Conservation (phyloP, 2,888 invertebrate genomes). For the Apodemia duryi region DNA sequence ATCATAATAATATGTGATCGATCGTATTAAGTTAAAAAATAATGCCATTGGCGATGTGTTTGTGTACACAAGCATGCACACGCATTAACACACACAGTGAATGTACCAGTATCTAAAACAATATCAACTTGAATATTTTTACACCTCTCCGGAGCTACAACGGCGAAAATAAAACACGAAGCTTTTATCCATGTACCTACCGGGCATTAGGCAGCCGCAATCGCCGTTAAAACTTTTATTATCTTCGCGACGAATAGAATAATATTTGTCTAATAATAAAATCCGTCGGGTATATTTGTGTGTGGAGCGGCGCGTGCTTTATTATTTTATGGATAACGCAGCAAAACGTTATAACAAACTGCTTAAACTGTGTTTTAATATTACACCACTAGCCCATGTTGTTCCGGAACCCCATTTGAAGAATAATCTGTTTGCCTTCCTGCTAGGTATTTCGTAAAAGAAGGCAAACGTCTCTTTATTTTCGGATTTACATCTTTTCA, state of each 20-base stretch:
- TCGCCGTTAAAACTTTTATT: conserved; percentile 4
- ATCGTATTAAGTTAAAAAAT: too few species aligned
- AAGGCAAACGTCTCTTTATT: too few species aligned
- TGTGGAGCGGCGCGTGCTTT: conserved; percentile 45
- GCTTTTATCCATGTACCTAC: neutral
- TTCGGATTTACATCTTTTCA: too few species aligned
- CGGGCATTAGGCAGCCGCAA: conserved; percentile 5
- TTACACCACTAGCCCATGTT: neutral
- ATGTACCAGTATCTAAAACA: too few species aligned
- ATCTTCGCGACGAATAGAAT: conserved; percentile 5
- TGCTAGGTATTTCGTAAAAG: too few species aligned
- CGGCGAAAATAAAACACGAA: neutral
- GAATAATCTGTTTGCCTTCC: too few species aligned
- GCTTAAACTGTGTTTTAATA: neutral
- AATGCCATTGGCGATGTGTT: too few species aligned
- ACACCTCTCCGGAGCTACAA: neutral
- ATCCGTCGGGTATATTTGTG: conserved; percentile 8
- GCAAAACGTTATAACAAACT: conserved; percentile 50
- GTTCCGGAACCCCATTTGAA: too few species aligned
- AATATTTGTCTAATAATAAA: conserved; percentile 12
- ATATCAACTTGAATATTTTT: neutral
- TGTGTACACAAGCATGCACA: too few species aligned
- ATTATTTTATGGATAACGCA: conserved; percentile 49
- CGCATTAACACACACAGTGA: too few species aligned
- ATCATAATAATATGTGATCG: too few species aligned